phyloP scores from a whole-genome alignment of 2,888 invertebrate genomes.

The Noctua fimbriata region DNA sequence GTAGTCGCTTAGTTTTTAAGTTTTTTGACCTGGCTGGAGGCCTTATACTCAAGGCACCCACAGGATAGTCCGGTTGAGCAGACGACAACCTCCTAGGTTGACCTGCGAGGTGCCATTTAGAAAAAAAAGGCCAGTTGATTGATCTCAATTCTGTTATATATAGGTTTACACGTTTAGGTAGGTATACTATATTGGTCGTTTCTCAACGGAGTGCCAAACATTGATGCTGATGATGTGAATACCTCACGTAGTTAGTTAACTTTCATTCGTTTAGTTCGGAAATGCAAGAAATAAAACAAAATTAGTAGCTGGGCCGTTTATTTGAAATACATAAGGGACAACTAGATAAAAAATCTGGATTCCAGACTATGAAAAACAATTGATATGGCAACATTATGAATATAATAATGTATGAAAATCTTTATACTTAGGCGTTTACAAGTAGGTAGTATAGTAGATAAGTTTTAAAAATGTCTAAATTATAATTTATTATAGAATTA shows the following conservation, averaged over 20 bases:
- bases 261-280: background rate
- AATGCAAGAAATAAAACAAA: slow-evolving; percentile 70
- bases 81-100: too few relatives aligned
- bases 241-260: background rate
- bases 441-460: slow-evolving; percentile 72
- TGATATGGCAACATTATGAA: slow-evolving; percentile 88
- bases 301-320: slow-evolving; percentile 85
- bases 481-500: slow-evolving; percentile 73
- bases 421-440: slow-evolving; percentile 74
- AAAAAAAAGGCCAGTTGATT: background rate
- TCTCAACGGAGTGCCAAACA: background rate
- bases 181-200: too few relatives aligned
- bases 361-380: slow-evolving; percentile 87
- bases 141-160: background rate
- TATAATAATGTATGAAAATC: slow-evolving; percentile 79
- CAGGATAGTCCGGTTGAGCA: too few relatives aligned
- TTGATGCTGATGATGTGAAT: background rate
- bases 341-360: slow-evolving; percentile 87
- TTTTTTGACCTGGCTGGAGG: too few relatives aligned
- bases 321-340: slow-evolving; percentile 86
- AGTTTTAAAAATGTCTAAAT: slow-evolving; percentile 77
- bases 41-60: too few relatives aligned
- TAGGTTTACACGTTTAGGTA: background rate
- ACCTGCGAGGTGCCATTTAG: too few relatives aligned
- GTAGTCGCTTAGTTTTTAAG: too few relatives aligned